phyloP scores from a whole-genome alignment of 1,140 invertebrate species.

The Chironomus tepperi region DNA sequence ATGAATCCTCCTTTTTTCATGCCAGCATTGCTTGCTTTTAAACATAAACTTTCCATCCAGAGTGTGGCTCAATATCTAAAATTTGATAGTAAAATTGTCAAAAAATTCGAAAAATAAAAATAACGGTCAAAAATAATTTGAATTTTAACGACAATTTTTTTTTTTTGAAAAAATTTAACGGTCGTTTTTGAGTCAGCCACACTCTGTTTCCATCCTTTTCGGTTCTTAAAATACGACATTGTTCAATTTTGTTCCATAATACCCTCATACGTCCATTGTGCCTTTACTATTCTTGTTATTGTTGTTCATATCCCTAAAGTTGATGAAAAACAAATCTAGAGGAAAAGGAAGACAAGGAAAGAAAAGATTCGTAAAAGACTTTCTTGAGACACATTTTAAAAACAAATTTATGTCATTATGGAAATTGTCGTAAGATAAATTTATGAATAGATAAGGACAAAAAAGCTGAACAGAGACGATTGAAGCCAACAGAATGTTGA shows the following conservation, averaged over 20 bases:
- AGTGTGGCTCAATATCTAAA: too few relatives aligned
- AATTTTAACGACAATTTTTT: too few relatives aligned
- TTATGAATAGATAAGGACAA: not conserved
- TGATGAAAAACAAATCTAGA: conserved; percentile 18
- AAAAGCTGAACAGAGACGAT: not conserved
- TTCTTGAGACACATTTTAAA: conserved; percentile 10
- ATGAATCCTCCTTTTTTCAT: not conserved
- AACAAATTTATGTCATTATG: conserved; percentile 20
- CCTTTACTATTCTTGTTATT: not conserved
- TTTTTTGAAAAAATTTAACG: too few relatives aligned
- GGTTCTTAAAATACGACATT: not conserved
- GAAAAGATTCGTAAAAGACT: not conserved
- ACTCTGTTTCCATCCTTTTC: not conserved
- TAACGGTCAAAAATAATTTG: too few relatives aligned
- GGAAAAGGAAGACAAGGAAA: too few relatives aligned
- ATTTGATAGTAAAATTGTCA: too few relatives aligned
- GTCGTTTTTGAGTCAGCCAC: too few relatives aligned
- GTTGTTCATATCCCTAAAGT: not conserved
- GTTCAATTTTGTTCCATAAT: conserved; percentile 1
- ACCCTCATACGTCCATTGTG: not conserved
- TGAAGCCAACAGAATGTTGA: not conserved
- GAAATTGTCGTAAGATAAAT: conserved; percentile 18
- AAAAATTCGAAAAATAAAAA: too few relatives aligned
- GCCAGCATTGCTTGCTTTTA: not conserved
- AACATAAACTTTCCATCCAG: not conserved